Base-by-base conservation (phyloP, 2,113 vertebrate genomes). In the Thamnaconus septentrionalis region DNA sequence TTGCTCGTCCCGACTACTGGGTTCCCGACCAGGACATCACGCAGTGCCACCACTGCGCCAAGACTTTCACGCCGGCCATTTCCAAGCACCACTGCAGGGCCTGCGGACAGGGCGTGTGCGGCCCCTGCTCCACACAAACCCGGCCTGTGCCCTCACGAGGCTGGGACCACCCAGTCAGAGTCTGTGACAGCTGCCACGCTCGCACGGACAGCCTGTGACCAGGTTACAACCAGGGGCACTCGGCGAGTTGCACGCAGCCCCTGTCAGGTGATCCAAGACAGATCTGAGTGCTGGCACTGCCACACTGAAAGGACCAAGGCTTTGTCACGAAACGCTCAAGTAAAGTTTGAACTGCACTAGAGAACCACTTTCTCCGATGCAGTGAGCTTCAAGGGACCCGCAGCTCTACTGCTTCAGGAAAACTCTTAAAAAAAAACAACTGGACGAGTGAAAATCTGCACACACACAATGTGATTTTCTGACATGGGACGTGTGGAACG, bases 111-210 rank as follows among this genome's bases (percentile, higher is more conserved):
- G 93, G 93, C 0, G 89, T 93, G 73, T 93, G 93, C 4, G 83
- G 83, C 0, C 59, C 51, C 58, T 94, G 93, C 86, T 94, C 93
- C 53, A 69, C 79, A 1, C 83, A 85, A 63, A 72, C 50, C 77
- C 87, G 83, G 1, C 63, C 91, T 0, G 93, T 94, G 39, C 92
- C 93, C 12, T 92, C 92, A 11, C 86, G 91, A 0, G 93, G 93
- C 41, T 94, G 93, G 93, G 92, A 94, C 80, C 93, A 94, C 72
- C 91, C 93, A 0, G 93, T 94, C 63, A 81, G 93, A 56, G 92
- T 94, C 52, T 94, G 93, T 12, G 73, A 92, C 56, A 11, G 61
- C 61, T 94, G 93, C 56, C 83, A 85, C 56, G 44, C 70, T 3
- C 79, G 75, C 18, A 84, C 79, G 1, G 88, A 85, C 18, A 73